phyloP scores from a whole-genome alignment of 2,113 vertebrate genomes.

The Cacatua alba region DNA sequence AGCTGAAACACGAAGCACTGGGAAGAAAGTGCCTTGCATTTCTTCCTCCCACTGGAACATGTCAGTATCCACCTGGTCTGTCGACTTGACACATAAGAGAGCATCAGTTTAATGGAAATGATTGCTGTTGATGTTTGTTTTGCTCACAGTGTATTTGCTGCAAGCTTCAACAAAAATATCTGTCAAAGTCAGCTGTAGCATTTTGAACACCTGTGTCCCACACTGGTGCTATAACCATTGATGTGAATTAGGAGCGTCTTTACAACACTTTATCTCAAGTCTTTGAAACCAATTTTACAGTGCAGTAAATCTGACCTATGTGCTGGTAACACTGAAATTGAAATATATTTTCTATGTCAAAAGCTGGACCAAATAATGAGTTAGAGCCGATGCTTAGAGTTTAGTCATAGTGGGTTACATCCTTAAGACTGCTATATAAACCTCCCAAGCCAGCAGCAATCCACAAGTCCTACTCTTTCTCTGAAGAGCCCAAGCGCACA shows the following conservation, averaged over 20 bases:
- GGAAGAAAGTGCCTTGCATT: background rate
- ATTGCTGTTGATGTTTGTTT: background rate
- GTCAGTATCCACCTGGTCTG: background rate
- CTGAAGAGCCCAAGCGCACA: background rate
- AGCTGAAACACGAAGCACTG: background rate
- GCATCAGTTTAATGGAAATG: background rate
- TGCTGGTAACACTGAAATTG: background rate
- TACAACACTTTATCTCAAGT: background rate
- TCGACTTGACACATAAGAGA: background rate
- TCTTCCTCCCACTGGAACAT: background rate
- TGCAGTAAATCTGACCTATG: background rate
- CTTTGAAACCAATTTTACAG: background rate
- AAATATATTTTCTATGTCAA: background rate
- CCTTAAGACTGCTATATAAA: background rate
- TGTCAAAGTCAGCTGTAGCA: background rate
- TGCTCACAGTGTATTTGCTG: background rate
- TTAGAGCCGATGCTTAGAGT: background rate
- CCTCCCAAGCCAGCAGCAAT: background rate
- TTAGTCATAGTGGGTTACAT: background rate
- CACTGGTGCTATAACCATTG: background rate
- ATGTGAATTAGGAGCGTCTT: background rate
- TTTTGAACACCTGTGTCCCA: background rate
- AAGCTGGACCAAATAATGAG: background rate
- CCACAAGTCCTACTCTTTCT: background rate
- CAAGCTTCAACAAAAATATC: background rate